Evolutionary conservation across 1,140 invertebrate species (phyloP).

Genomic region (Alviniconcha marisindica): DNA sequence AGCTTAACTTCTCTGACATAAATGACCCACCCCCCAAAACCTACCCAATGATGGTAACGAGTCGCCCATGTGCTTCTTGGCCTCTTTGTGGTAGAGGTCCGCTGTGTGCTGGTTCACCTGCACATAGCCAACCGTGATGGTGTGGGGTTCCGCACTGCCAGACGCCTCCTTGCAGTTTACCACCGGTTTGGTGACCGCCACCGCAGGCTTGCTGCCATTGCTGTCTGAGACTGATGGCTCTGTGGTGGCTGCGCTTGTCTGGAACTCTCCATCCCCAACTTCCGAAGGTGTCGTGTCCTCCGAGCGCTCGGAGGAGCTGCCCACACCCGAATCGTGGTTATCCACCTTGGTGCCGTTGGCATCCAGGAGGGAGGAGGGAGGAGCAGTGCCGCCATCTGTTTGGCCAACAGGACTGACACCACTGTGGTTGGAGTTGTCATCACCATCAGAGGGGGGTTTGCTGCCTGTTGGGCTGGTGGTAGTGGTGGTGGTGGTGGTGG

Average conservation of each 20-base stretch:
- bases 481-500: slow-evolving; percentile 20
- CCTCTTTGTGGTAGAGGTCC: slow-evolving; percentile 13
- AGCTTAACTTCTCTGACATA: too few species aligned
- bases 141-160: slow-evolving; percentile 2
- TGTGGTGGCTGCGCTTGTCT: slow-evolving; percentile 34
- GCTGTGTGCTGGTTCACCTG: slow-evolving; percentile 15
- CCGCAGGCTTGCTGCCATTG: not conserved
- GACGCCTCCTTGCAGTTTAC: slow-evolving; percentile 23
- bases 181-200: slow-evolving; percentile 32
- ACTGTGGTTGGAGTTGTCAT: slow-evolving; percentile 64
- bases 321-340: slow-evolving; percentile 71
- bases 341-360: slow-evolving; percentile 52
- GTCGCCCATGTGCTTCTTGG: slow-evolving; percentile 10
- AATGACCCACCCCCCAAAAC: too few species aligned
- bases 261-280: slow-evolving; percentile 66
- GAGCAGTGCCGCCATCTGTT: slow-evolving; percentile 60
- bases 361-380: slow-evolving; percentile 51
- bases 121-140: slow-evolving; percentile 21
- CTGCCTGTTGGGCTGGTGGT: slow-evolving; percentile 58
- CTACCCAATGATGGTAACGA: not conserved
- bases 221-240: slow-evolving; percentile 21
- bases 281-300: slow-evolving; percentile 70
- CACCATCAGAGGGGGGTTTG: slow-evolving; percentile 51
- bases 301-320: slow-evolving; percentile 70
- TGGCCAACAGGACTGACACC: slow-evolving; percentile 55